Conservation (phyloP, 2,888 invertebrate species). For the Choristoneura rosaceana region DNA sequence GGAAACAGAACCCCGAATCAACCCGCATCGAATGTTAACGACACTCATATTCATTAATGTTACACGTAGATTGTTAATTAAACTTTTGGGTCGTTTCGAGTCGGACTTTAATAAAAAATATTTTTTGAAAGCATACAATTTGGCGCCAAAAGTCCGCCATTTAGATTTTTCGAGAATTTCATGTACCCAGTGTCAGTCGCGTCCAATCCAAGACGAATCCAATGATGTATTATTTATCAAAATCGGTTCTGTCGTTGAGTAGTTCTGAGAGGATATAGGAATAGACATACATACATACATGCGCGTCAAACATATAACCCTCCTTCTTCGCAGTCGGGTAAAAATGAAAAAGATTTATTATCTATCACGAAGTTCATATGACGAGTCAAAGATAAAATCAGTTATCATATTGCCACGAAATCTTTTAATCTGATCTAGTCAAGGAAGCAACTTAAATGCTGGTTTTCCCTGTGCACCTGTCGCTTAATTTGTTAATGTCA, state of each 20-base stretch:
- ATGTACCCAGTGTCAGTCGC: too few species aligned
- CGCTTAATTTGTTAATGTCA: conserved; percentile 1
- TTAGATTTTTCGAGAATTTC: too few species aligned
- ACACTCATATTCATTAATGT: neutral
- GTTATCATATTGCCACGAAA: neutral
- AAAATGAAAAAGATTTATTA: neutral
- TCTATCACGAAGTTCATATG: neutral
- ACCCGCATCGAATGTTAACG: neutral
- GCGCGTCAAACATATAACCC: too few species aligned
- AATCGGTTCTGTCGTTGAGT: too few species aligned
- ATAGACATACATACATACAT: too few species aligned
- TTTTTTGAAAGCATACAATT: too few species aligned
- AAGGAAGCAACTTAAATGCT: neutral
- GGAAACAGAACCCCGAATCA: neutral
- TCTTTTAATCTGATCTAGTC: neutral
- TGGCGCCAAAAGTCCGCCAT: too few species aligned
- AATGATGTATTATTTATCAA: too few species aligned
- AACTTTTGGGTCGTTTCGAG: neutral
- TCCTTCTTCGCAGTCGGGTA: too few species aligned
- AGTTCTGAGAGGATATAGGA: too few species aligned
- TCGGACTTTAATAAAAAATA: neutral
- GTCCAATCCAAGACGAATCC: too few species aligned
- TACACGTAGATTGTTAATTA: neutral
- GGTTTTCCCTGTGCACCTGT: neutral
- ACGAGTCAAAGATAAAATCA: neutral